Percentiles rank a stretch among this genome's conserved stretches.
Conservation (phyloP, 2,888 invertebrate genomes). For the Phengaris alcon region DNA sequence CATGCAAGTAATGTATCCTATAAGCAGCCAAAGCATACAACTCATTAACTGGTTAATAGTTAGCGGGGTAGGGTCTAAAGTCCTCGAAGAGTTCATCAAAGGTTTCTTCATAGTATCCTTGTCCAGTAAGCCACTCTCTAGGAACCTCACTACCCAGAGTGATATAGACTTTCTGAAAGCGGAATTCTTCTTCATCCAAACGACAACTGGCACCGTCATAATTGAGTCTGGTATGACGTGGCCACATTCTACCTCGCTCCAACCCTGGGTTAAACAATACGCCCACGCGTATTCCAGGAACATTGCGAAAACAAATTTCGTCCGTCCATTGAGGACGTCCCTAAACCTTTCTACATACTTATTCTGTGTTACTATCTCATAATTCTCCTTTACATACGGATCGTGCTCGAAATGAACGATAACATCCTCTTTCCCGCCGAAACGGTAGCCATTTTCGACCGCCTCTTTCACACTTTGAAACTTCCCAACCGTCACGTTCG, state of each 20-base stretch:
- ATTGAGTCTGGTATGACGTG: conserved; percentile 59
- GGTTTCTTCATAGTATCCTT: conserved; percentile 46
- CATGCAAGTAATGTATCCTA: conserved; percentile 51
- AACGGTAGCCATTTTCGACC: conserved; percentile 50
- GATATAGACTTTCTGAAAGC: conserved; percentile 50
- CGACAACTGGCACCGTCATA: conserved; percentile 57
- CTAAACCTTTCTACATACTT: conserved; percentile 54
- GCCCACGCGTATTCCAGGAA: conserved; percentile 60
- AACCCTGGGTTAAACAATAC: conserved; percentile 53
- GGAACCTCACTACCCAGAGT: conserved; percentile 55
- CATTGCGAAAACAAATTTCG: conserved; percentile 56
- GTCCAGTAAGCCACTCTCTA: conserved; percentile 58
- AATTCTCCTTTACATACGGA: conserved; percentile 50
- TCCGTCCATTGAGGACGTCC: conserved; percentile 51
- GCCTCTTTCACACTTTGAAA: conserved; percentile 55
- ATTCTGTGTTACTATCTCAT: conserved; percentile 52
- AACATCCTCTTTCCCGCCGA: conserved; percentile 58
- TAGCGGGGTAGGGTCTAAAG: conserved; percentile 53
- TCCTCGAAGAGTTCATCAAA: conserved; percentile 37
- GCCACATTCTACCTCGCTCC: conserved; percentile 58
- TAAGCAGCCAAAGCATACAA: conserved; percentile 52
- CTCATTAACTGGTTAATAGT: conserved; percentile 54
- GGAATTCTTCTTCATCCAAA: conserved; percentile 60
- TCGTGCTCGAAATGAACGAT: conserved; percentile 60
- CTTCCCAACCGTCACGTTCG: conserved; percentile 53